phyloP scores from a whole-genome alignment of 2,797 vertebrate genomes.

The Rhinichthys osculus region DNA sequence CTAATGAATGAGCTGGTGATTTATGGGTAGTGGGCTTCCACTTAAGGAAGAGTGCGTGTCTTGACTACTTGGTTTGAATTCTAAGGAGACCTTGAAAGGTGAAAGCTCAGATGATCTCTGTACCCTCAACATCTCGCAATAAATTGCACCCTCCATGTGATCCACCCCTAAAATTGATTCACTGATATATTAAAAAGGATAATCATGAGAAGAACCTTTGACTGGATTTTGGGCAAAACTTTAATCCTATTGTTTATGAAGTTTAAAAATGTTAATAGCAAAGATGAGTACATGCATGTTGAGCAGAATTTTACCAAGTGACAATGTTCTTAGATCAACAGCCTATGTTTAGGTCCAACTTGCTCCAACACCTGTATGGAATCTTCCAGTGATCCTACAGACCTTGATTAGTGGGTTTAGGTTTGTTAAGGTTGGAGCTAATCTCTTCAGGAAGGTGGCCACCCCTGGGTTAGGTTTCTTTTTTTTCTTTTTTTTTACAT shows the following conservation, averaged over 20 bases:
- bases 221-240: not conserved
- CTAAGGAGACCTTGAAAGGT: slow-evolving; percentile 54
- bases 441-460: not conserved
- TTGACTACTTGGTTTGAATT: slow-evolving; percentile 42
- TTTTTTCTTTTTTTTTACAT: not conserved
- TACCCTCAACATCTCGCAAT: slow-evolving; percentile 23
- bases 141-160: not conserved
- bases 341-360: no score
- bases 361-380: no score
- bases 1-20: slow-evolving; percentile 82
- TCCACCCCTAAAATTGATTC: not conserved
- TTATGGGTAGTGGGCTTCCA: slow-evolving; percentile 68
- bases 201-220: not conserved
- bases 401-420: no score
- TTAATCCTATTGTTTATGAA: not conserved
- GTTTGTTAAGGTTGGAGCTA: no score
- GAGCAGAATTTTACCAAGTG: not conserved
- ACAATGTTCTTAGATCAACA: not conserved
- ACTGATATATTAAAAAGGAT: not conserved
- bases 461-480: not conserved
- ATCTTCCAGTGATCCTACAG: no score
- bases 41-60: slow-evolving; percentile 51
- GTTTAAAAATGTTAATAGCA: not conserved
- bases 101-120: slow-evolving; percentile 47
- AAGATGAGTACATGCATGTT: not conserved